Evolutionary conservation across 2,888 invertebrate genomes (phyloP).

Genomic region (Lottia gigantea): DNA sequence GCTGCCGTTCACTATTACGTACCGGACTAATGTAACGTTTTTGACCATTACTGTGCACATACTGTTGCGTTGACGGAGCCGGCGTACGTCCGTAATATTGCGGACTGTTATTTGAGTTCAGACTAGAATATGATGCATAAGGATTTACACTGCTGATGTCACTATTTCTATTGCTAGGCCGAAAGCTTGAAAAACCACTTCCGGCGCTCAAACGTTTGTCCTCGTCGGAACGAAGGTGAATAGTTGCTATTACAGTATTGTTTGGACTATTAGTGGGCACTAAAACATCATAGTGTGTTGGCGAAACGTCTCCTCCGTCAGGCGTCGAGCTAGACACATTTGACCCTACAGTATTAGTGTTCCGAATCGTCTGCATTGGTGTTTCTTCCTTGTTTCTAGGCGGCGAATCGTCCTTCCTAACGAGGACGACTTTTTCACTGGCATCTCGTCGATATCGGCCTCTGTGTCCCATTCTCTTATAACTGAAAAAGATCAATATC

Average conservation of each 20-base stretch:
- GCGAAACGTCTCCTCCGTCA: slow-evolving; percentile 23
- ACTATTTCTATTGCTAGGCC: slow-evolving; percentile 20
- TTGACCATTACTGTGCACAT: slow-evolving; percentile 9
- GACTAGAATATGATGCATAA: slow-evolving; percentile 14
- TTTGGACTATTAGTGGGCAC: not conserved
- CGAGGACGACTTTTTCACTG: slow-evolving; percentile 33
- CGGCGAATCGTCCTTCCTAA: slow-evolving; percentile 31
- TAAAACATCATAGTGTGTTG: slow-evolving; percentile 10
- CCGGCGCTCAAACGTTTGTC: slow-evolving; percentile 25
- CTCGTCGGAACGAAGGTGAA: slow-evolving; percentile 26
- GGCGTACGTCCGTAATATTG: slow-evolving; percentile 1
- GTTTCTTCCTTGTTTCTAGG: slow-evolving; percentile 23
- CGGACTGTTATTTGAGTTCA: slow-evolving; percentile 17
- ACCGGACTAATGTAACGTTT: not conserved
- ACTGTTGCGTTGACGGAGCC: slow-evolving; percentile 24
- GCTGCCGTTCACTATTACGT: slow-evolving; percentile 11
- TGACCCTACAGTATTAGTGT: no score
- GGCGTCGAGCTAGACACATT: slow-evolving; percentile 26
- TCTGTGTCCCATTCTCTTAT: slow-evolving; percentile 30
- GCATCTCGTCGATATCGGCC: slow-evolving; percentile 26
- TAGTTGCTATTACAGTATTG: slow-evolving; percentile 25
- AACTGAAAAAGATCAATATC: slow-evolving; percentile 23
- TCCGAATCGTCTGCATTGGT: no score
- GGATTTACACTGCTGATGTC: slow-evolving; percentile 19
- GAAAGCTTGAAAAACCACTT: slow-evolving; percentile 32